Conservation (phyloP, 2,797 vertebrate species). For the Benthosema pterotum region DNA sequence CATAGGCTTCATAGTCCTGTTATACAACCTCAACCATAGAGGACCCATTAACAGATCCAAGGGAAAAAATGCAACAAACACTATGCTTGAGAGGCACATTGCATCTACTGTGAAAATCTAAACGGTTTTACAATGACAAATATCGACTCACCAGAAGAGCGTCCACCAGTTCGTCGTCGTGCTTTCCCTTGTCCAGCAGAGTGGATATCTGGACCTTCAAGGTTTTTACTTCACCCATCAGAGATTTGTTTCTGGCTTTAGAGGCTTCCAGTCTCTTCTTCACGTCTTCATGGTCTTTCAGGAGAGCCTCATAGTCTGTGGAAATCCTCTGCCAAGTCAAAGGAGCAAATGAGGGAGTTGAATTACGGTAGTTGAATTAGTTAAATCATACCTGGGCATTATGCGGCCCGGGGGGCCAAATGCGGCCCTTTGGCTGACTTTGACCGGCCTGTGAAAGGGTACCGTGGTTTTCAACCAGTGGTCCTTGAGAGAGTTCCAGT, state of each 20-base stretch:
- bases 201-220: constrained; percentile 85
- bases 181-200: constrained; percentile 88
- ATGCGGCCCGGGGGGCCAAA: no score
- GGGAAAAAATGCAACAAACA: constrained; percentile 7
- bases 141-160: constrained; percentile 83
- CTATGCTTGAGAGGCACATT: neutral
- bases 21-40: neutral
- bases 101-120: neutral
- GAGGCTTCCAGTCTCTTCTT: constrained; percentile 84
- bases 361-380: no score
- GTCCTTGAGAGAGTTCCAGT: no score
- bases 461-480: no score
- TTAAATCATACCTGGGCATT: no score
- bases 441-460: no score
- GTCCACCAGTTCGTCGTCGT: constrained; percentile 89
- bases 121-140: neutral
- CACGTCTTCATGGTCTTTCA: constrained; percentile 81
- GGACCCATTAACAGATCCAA: neutral
- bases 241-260: constrained; percentile 85
- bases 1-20: no score
- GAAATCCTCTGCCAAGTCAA: constrained; percentile 81
- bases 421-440: no score
- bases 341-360: neutral
- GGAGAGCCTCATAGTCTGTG: constrained; percentile 79
- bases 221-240: constrained; percentile 84